These are phyloP conservation scores for Austrofundulus limnaeus DNA, from an alignment of 2,113 vertebrate species.

Conservation along the genomic window DNA sequence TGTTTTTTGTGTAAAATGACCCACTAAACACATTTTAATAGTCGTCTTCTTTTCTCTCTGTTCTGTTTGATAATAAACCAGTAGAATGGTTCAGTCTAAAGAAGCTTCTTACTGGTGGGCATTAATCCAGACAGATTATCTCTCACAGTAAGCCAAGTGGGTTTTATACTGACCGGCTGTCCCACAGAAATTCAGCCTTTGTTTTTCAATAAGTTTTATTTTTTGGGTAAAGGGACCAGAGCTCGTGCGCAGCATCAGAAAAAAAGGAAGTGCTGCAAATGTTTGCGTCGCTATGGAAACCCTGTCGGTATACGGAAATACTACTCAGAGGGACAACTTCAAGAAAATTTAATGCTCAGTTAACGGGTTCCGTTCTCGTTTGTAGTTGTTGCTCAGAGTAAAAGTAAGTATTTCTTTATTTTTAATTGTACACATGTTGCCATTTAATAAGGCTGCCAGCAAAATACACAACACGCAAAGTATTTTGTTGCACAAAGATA, in stretches of 20 bases:
- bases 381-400: no score
- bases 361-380: not conserved
- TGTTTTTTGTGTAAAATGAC: no score
- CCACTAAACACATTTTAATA: not conserved
- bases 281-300: conserved; percentile 59
- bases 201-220: not conserved
- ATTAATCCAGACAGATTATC: conserved; percentile 61
- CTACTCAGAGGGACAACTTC: conserved; percentile 13
- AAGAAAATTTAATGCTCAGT: conserved; percentile 26
- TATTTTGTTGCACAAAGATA: no score
- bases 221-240: not conserved
- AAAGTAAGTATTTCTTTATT: no score
- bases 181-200: not conserved
- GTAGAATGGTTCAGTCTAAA: conserved; percentile 22
- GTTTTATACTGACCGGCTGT: conserved; percentile 13
- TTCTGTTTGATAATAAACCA: conserved; percentile 1
- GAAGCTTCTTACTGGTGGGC: conserved; percentile 47
- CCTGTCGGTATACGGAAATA: conserved; percentile 60
- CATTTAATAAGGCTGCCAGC: no score
- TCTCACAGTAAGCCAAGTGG: conserved; percentile 20
- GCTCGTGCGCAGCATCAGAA: not conserved
- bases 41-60: not conserved
- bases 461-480: no score
- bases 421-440: no score
- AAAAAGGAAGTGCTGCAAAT: conserved; percentile 8